phyloP scores from a whole-genome alignment of 1,140 invertebrate species.

The Proctacanthus coquilletti region DNA sequence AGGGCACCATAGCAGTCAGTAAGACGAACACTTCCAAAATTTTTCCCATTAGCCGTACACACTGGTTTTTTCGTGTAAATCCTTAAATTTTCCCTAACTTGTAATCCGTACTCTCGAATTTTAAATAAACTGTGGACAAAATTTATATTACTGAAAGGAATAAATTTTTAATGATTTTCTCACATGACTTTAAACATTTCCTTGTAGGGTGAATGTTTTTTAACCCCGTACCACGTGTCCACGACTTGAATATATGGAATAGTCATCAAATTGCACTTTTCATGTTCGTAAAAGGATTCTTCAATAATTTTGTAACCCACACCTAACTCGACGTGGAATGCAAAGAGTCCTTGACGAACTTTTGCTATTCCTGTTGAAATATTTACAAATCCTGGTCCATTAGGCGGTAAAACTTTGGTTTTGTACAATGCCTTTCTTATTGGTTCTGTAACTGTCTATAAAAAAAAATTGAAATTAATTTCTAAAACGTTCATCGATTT shows the following conservation, averaged over 20 bases:
- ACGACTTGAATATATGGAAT: constrained; percentile 41
- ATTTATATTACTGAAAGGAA: too few relatives aligned
- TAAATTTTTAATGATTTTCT: too few relatives aligned
- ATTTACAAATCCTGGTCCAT: not conserved
- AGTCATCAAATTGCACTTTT: constrained; percentile 47
- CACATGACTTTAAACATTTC: constrained; percentile 46
- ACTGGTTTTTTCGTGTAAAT: constrained; percentile 23
- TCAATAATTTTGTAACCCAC: constrained; percentile 43
- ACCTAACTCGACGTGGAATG: constrained; percentile 45
- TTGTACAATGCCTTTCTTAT: constrained; percentile 19
- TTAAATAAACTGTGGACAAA: constrained; percentile 21
- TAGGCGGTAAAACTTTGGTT: constrained; percentile 13
- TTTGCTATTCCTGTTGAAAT: constrained; percentile 40
- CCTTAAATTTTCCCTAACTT: constrained; percentile 13
- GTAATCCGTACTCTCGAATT: constrained; percentile 24
- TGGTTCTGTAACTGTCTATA: constrained; percentile 6
- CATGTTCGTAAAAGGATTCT: constrained; percentile 44
- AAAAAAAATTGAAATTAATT: too few relatives aligned
- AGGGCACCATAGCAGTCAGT: constrained; percentile 17
- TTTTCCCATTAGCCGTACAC: constrained; percentile 18
- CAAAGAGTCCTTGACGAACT: constrained; percentile 40
- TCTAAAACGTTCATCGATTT: too few relatives aligned
- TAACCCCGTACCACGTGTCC: constrained; percentile 39
- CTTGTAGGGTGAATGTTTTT: constrained; percentile 40
- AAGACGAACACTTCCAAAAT: constrained; percentile 29